Base-by-base conservation (phyloP, 23 tunicate species). In the Trididemnum miniatum region DNA sequence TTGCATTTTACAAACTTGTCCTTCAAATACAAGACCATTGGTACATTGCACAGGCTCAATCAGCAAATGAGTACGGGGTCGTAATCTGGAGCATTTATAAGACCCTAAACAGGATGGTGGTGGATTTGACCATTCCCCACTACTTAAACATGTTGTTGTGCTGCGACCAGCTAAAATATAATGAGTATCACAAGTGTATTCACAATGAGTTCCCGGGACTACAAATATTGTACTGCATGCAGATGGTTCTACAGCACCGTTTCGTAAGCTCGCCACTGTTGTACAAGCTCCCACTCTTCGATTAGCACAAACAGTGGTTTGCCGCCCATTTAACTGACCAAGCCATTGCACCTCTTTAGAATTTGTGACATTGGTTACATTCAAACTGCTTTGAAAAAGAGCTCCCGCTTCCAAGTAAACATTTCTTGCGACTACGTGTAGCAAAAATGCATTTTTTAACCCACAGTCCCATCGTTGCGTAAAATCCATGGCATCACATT, bases 391-490 rank as follows among this genome's bases (percentile, higher is more conserved):
- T 15, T 26, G 67, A 62, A 62, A 62, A 62, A 62, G 27, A 62
- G 67, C 67, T 12, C 67, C 67, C 26, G 67, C 4, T 12, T 62
- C 67, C 22, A 62, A 62, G 22, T 62, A 62, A 20, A 62, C 5
- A 4, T 62, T 25, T 4, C 4, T 20, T 12, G 29, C 20, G 27
- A 12, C 67, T 4, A 62, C 5, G 4, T 62, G 27, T 20, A 62
- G 22, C 15, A 62, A n/a, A 20, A 20, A 5, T 15, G 15, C 67
- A 12, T n/a, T 26, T 20, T n/a, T 62, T 4, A 4, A 12, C 26
- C 67, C 67, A 25, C 67, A 62, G 29, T 62, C 5, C 67, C 67
- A 62, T 4, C 67, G 67, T 26, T 62, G 67, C 27, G 67, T 20
- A 62, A 62, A 62, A 25, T 62, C 67, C 4, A 26, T 25, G 29